A percentile compares a stretch with the other conserved stretches of the same genome.
phyloP scores from a whole-genome alignment of 2,888 invertebrate genomes.

The Mythimna ferrago region DNA sequence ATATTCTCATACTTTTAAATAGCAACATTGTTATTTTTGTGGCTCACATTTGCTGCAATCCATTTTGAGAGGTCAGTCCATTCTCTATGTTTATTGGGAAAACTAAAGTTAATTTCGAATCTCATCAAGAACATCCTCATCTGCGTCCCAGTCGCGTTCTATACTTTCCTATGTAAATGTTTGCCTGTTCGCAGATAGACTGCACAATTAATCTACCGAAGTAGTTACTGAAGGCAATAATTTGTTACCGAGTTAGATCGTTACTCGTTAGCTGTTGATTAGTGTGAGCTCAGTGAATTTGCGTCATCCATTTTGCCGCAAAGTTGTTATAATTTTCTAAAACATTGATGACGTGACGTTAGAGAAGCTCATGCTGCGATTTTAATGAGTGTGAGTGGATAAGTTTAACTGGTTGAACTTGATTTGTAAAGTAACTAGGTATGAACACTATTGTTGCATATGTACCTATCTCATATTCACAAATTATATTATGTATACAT shows the following conservation, averaged over 20 bases:
- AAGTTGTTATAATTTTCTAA: conserved; percentile 1
- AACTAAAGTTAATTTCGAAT: conserved; percentile 36
- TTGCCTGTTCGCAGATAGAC: conserved; percentile 2
- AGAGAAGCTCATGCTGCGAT: not conserved
- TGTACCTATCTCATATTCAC: not conserved
- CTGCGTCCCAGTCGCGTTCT: conserved; percentile 10
- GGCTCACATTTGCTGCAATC: not conserved
- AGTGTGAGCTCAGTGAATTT: conserved; percentile 31
- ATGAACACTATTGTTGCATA: not conserved
- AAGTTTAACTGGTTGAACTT: too few relatives aligned
- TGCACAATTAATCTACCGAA: conserved; percentile 24
- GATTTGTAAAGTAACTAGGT: not conserved
- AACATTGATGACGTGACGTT: conserved; percentile 3
- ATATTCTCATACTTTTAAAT: too few relatives aligned
- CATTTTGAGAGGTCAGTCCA: not conserved
- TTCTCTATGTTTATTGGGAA: conserved; percentile 7
- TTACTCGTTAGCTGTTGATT: conserved; percentile 37
- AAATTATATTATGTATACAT: too few relatives aligned
- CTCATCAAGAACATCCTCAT: conserved; percentile 22
- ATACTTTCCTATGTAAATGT: conserved; percentile 23
- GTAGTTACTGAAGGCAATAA: conserved; percentile 15
- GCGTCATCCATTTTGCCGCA: conserved; percentile 6
- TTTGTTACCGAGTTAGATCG: conserved; percentile 27
- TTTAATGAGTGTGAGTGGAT: not conserved
- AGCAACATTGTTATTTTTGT: not conserved